phyloP scores from a whole-genome alignment of 2,113 vertebrate genomes.

The Turnix velox region DNA sequence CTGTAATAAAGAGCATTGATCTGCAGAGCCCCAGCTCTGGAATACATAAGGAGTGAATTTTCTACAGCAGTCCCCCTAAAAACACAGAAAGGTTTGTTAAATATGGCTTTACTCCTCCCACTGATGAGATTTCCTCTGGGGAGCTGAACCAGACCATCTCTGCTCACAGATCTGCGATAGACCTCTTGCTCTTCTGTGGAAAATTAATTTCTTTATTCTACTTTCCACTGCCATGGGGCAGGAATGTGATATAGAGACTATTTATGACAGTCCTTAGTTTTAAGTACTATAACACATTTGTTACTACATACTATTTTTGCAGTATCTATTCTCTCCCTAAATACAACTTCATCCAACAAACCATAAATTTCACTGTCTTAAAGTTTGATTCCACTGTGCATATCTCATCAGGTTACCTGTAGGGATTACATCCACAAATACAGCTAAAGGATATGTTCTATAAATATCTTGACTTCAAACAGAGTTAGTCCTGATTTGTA shows the following conservation, averaged over 20 bases:
- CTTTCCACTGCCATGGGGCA: not conserved
- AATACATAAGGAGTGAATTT: not conserved
- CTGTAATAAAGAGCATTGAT: slow-evolving; percentile 45
- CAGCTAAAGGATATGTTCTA: not conserved
- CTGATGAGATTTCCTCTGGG: not conserved
- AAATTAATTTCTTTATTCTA: not conserved
- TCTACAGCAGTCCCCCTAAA: not conserved
- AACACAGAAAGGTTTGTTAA: not conserved
- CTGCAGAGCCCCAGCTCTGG: not conserved
- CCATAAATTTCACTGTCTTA: not conserved
- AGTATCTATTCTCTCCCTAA: not conserved
- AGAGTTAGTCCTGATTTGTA: not conserved
- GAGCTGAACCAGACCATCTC: not conserved
- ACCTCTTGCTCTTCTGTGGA: not conserved
- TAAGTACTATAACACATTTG: not conserved
- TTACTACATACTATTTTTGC: not conserved
- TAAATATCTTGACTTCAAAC: not conserved
- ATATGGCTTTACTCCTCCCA: not conserved
- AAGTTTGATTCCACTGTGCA: not conserved
- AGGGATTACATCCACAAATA: not conserved
- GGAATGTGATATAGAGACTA: not conserved
- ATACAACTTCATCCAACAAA: not conserved
- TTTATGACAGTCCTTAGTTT: not conserved
- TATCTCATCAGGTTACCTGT: not conserved
- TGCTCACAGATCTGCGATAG: not conserved